Base-by-base conservation (phyloP, 2,888 invertebrate species). In the Creontiades dilutus region DNA sequence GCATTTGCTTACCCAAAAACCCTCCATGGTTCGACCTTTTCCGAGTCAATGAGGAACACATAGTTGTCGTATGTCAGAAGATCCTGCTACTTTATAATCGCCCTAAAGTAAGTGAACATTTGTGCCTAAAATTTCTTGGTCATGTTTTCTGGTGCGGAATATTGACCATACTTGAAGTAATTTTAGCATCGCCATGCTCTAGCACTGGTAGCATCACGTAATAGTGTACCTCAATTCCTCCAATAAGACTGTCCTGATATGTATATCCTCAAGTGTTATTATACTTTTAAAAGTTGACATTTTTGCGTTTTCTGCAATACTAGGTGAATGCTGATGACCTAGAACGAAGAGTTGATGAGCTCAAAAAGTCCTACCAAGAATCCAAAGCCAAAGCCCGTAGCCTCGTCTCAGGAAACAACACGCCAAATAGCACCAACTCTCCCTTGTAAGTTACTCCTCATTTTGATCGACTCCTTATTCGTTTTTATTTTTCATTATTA, bases 21-120 rank as follows among this genome's bases (percentile, higher is more conserved):
- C 99, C 99, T 0, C 95, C 97, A 0, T 99, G 99, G 99, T 99
- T 96, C 93, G 94, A 95, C 0, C 94, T 99, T 4, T 99, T 99
- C 93, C 96, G 96, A 92, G 98, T 97, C 0, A 94, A 95, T 0
- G 98, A 98, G 93, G 95, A 95, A 48, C 96, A 97, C 91, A 97
- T 99, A 2, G 94, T 96, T 88, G 97, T 97, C 92, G 97, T 99
- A 87, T 97, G 97, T 92, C 94, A 95, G 81, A 95, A 96, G 78
- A 97, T 99, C 91, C 94, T 99, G 90, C 95, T 96, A 91, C 94
- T 99, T 0, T 99, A 99, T 93, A 96, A 95, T 90, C 94, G 98
- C 88, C 94, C 96, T 3, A 98, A 98, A 95, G 97, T 97, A 75
- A 68, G 85, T 57, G 1, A 11, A 14, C 11, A 16, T 52, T 37